Percentiles rank a stretch among this genome's conserved stretches.
Evolutionary conservation across 2,113 vertebrate species (phyloP).

Genomic region (Potamarius usumacintae): DNA sequence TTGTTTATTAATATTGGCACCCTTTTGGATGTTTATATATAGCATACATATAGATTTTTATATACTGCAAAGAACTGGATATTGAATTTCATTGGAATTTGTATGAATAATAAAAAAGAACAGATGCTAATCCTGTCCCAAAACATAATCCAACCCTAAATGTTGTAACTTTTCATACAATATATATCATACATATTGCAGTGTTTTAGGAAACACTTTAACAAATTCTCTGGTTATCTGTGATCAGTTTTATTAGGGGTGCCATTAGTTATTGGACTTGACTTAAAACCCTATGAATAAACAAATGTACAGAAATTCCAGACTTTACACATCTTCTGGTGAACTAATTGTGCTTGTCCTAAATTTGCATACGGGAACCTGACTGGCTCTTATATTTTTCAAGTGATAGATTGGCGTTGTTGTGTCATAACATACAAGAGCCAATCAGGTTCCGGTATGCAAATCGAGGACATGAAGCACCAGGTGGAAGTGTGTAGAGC

Average conservation of each 20-base stretch:
- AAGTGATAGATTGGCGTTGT: background rate
- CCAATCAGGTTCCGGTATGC: background rate
- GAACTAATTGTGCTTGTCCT: background rate
- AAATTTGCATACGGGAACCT: background rate
- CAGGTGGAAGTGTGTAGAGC: background rate
- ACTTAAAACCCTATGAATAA: background rate
- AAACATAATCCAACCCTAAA: background rate
- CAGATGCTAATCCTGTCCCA: background rate
- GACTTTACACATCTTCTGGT: background rate
- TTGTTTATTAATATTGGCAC: background rate
- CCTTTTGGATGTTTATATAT: background rate
- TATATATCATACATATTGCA: background rate
- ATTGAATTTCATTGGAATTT: background rate
- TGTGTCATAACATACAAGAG: background rate
- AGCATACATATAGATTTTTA: background rate
- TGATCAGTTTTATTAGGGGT: background rate
- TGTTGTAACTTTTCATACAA: background rate
- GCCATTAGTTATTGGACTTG: background rate
- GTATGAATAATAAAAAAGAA: background rate
- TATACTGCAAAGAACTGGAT: background rate
- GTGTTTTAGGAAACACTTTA: background rate
- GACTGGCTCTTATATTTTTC: background rate
- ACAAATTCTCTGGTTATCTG: background rate
- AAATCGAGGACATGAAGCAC: background rate
- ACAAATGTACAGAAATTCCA: background rate